A percentile compares a stretch with the other conserved stretches of the same genome.
These are phyloP conservation scores for Papilio dardanus DNA, from an alignment of 1,140 invertebrate species.

Conservation along the genomic window DNA sequence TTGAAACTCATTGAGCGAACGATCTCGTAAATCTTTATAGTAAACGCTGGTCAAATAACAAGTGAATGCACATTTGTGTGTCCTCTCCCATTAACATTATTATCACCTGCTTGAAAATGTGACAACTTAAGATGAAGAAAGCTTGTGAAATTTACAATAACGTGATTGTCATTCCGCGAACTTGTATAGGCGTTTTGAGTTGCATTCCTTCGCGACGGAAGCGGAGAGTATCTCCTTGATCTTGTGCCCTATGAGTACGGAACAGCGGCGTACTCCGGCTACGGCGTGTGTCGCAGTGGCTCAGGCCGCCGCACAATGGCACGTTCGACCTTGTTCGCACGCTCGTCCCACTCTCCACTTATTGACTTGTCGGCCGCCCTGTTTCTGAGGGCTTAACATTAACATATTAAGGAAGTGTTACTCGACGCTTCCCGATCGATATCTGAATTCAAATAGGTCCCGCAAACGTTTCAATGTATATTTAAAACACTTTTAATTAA, in stretches of 20 bases:
- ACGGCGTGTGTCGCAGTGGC: slow-evolving; percentile 64
- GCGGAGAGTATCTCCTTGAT: slow-evolving; percentile 66
- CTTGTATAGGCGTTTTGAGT: slow-evolving; percentile 55
- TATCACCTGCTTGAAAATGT: neutral
- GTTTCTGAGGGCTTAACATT: slow-evolving; percentile 62
- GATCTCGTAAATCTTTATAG: neutral
- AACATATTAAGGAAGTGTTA: slow-evolving; percentile 51
- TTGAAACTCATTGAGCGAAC: neutral
- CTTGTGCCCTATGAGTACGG: slow-evolving; percentile 57
- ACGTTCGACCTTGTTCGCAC: slow-evolving; percentile 76
- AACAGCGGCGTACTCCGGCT: too few species aligned
- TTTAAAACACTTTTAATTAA: neutral
- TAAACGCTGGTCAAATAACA: neutral
- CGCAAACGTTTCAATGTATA: neutral
- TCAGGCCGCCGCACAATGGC: slow-evolving; percentile 65
- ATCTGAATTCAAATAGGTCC: neutral
- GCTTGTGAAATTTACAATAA: slow-evolving; percentile 62
- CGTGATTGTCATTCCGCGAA: slow-evolving; percentile 58
- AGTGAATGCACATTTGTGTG: neutral
- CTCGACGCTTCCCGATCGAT: slow-evolving; percentile 29
- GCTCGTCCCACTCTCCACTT: slow-evolving; percentile 69
- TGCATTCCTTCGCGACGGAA: slow-evolving; percentile 71
- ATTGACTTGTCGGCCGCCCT: slow-evolving; percentile 68
- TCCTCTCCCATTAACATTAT: neutral
- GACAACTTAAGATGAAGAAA: slow-evolving; percentile 40